Evolutionary conservation across 2,888 invertebrate genomes (phyloP).

Genomic region (Ormyrus thymus): DNA sequence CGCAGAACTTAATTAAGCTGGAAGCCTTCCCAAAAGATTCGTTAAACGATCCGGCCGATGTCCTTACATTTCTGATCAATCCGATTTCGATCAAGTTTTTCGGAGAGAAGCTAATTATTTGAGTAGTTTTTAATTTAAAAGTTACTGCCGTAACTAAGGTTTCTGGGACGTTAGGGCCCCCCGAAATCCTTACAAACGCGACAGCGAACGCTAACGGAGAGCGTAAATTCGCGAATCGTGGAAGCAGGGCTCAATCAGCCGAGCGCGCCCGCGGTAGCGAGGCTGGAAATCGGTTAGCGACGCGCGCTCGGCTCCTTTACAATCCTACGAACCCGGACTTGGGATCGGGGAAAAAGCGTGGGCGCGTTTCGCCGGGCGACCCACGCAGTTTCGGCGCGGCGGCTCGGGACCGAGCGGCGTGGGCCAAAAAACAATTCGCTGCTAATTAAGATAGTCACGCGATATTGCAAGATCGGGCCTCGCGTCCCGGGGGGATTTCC

Average conservation of each 20-base stretch:
- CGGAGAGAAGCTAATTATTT: not conserved
- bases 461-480: conserved; percentile 58
- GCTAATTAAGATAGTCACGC: conserved; percentile 73
- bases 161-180: too few relatives aligned
- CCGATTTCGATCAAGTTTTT: too few relatives aligned
- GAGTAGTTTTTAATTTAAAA: not conserved
- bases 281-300: not conserved
- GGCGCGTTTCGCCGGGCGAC: conserved; percentile 11
- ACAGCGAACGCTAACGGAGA: too few relatives aligned
- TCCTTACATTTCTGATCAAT: too few relatives aligned
- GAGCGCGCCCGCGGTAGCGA: not conserved
- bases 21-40: not conserved
- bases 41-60: not conserved
- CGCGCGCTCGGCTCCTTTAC: conserved; percentile 2
- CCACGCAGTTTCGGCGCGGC: not conserved
- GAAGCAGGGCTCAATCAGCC: not conserved
- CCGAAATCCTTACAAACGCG: too few relatives aligned
- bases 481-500: conserved; percentile 8
- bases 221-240: too few relatives aligned
- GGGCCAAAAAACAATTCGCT: conserved; percentile 70
- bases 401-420: conserved; percentile 59
- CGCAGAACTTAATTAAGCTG: not conserved
- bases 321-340: conserved; percentile 21
- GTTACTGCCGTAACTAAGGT: too few relatives aligned
- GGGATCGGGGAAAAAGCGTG: conserved; percentile 7